phyloP scores from a whole-genome alignment of 2,888 invertebrate species.

The Ennomos fuscantarius region DNA sequence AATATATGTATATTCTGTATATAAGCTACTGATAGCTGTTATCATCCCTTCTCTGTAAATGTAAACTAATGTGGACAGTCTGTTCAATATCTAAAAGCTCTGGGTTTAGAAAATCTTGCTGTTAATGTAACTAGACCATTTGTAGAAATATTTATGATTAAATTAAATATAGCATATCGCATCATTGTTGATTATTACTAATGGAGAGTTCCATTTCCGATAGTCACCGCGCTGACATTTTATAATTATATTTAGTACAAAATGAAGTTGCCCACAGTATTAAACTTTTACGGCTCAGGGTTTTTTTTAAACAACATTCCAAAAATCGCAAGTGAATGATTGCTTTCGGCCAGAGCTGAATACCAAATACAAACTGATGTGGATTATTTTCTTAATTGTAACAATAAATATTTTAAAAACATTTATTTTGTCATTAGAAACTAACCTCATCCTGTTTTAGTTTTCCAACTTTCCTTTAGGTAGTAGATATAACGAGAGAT shows the following conservation, averaged over 20 bases:
- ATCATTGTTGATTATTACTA: constrained; percentile 63
- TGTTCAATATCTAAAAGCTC: constrained; percentile 60
- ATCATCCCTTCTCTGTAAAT: constrained; percentile 11
- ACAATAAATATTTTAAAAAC: constrained; percentile 69
- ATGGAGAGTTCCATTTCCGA: constrained; percentile 51
- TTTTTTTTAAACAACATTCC: constrained; percentile 69
- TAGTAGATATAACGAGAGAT: not conserved
- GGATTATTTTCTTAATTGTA: constrained; percentile 72
- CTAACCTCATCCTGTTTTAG: constrained; percentile 13
- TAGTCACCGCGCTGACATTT: constrained; percentile 48
- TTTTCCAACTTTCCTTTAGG: constrained; percentile 3
- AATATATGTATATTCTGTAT: not conserved
- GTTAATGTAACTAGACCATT: constrained; percentile 62
- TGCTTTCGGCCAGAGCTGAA: constrained; percentile 70
- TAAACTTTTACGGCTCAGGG: constrained; percentile 49
- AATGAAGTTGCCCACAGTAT: constrained; percentile 47
- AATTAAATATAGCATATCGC: constrained; percentile 66
- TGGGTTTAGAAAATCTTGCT: constrained; percentile 56
- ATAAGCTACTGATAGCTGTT: not conserved
- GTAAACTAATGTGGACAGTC: constrained; percentile 60
- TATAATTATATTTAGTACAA: constrained; percentile 54
- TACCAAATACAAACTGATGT: constrained; percentile 74
- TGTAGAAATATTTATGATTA: constrained; percentile 74
- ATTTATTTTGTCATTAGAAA: constrained; percentile 35
- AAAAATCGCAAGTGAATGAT: constrained; percentile 58